Percentiles rank a stretch among this genome's conserved stretches.
phyloP scores from a whole-genome alignment of 1,140 invertebrate species.

The Littorina saxatilis region DNA sequence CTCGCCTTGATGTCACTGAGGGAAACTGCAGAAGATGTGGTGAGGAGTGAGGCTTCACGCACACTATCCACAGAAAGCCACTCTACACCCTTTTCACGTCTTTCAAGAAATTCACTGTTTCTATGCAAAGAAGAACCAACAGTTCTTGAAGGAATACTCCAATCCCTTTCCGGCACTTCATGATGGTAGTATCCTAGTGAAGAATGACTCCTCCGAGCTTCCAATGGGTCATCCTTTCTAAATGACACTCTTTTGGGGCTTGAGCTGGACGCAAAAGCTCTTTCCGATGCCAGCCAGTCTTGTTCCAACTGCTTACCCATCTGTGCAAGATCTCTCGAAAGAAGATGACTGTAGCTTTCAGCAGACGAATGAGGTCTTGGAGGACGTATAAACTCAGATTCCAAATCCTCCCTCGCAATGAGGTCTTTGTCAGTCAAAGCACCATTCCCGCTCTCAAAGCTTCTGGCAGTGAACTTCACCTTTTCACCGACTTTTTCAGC shows the following conservation, averaged over 20 bases:
- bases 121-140: too few species aligned
- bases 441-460: not conserved
- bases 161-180: constrained; percentile 9
- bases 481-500: constrained; percentile 2
- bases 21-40: not conserved
- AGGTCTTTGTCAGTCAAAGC: not conserved
- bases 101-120: too few species aligned
- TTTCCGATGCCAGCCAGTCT: not conserved
- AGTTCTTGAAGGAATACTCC: not conserved
- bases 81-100: too few species aligned
- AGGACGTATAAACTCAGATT: not conserved
- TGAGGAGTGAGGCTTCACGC: too few species aligned
- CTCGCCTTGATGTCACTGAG: not conserved
- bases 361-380: not conserved
- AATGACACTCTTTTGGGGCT: not conserved
- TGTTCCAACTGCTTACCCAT: not conserved
- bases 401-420: not conserved
- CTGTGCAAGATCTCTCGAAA: not conserved
- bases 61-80: too few species aligned
- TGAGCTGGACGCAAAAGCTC: not conserved
- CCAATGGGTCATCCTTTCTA: not conserved
- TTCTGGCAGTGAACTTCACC: constrained; percentile 24
- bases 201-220: not conserved
- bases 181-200: not conserved
- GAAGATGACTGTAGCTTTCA: constrained; percentile 11